These are phyloP conservation scores for Amphiura filiformis DNA, from an alignment of 35 echinoderm and acorn worm species.

Conservation along the genomic window DNA sequence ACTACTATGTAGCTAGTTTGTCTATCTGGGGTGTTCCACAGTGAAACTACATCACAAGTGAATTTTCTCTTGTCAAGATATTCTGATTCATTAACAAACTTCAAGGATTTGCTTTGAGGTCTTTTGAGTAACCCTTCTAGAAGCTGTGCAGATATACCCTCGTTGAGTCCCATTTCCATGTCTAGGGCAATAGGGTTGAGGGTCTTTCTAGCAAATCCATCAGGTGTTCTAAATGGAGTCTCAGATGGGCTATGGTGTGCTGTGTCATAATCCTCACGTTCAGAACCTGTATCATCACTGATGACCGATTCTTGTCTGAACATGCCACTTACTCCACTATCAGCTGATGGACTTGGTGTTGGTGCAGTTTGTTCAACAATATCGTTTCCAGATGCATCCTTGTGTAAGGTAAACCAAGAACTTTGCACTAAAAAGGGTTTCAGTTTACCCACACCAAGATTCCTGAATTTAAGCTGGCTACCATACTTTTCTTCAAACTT, in stretches of 20 bases:
- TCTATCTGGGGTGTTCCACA: conserved; percentile 44
- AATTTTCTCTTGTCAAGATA: neutral
- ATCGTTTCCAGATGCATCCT: neutral
- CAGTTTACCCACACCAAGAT: neutral
- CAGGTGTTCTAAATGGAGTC: neutral
- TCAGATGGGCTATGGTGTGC: neutral
- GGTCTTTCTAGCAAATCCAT: neutral
- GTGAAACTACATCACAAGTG: conserved; percentile 27
- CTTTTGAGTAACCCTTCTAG: neutral
- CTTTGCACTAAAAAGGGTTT: neutral
- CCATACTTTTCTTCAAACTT: neutral
- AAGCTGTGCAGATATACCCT: neutral
- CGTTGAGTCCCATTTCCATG: neutral
- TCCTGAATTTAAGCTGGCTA: neutral
- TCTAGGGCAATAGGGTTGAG: neutral
- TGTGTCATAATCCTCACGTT: neutral
- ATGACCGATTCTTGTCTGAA: neutral
- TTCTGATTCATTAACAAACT: neutral
- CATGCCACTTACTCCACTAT: neutral
- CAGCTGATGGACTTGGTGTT: neutral
- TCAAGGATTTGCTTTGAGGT: neutral
- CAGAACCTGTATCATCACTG: neutral
- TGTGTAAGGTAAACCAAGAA: neutral
- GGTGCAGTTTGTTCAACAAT: neutral
- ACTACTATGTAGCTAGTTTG: conserved; percentile 14